Evolutionary conservation across 2,797 vertebrate species (phyloP).

Genomic region (Euthynnus affinis): DNA sequence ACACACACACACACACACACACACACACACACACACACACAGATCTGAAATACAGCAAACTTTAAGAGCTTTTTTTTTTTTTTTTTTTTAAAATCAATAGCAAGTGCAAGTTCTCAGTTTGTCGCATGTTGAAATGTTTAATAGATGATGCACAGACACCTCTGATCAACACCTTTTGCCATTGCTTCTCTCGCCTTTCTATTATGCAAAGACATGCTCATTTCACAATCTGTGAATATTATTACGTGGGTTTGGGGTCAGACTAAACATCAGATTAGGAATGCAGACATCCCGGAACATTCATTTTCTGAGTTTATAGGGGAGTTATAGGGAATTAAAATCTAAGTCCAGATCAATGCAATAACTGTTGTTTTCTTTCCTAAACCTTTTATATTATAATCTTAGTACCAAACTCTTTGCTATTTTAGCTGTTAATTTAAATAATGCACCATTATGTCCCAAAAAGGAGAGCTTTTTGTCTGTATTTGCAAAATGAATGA

Average conservation of each 20-base stretch:
- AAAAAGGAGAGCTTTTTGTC: background rate
- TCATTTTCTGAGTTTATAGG: background rate
- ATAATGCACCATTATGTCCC: background rate
- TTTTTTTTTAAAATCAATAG: constrained; percentile 62
- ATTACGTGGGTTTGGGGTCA: background rate
- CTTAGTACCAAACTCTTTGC: constrained; percentile 9
- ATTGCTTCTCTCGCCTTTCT: background rate
- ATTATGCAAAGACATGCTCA: background rate
- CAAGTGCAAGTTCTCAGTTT: constrained; percentile 12
- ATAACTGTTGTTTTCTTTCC: background rate
- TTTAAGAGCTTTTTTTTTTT: no score
- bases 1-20: no score
- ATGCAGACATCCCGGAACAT: background rate
- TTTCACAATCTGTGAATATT: background rate
- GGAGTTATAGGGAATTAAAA: background rate
- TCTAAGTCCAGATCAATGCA: background rate
- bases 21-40: constrained; percentile 12
- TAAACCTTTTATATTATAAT: background rate
- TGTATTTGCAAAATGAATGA: background rate
- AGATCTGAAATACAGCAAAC: constrained; percentile 53
- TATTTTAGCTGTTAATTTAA: constrained; percentile 11
- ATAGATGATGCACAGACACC: constrained; percentile 1
- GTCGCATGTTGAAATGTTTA: constrained; percentile 13
- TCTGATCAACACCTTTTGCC: constrained; percentile 3
- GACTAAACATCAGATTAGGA: background rate